phyloP scores from a whole-genome alignment of 2,888 invertebrate genomes.

The Andrena trimmerana region DNA sequence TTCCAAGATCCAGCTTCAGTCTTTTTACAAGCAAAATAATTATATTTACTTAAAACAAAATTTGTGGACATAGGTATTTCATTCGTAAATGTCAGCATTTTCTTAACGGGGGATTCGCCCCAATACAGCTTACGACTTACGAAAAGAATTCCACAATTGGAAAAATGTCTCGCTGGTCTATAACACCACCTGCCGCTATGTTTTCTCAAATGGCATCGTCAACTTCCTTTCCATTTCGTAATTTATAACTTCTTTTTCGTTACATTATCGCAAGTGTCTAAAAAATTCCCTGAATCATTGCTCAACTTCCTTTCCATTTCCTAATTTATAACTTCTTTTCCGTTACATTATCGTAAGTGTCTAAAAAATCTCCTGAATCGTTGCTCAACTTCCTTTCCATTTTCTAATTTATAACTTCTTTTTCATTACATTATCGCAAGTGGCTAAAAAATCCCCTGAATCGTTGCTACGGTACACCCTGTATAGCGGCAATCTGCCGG shows the following conservation, averaged over 20 bases:
- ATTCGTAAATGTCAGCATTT: no score
- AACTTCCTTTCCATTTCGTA: background rate
- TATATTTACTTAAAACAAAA: no score
- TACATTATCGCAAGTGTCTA: background rate
- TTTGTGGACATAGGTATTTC: no score
- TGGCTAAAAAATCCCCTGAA: background rate
- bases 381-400: background rate
- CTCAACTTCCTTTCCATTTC: background rate
- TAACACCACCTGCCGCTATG: background rate
- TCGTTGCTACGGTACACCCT: conserved; percentile 1
- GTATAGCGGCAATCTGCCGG: conserved; percentile 55
- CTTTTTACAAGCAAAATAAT: no score
- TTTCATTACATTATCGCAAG: background rate
- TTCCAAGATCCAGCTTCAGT: no score
- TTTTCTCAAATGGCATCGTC: background rate
- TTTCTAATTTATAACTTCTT: background rate
- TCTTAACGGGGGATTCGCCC: no score
- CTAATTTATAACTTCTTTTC: background rate
- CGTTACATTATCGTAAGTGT: background rate
- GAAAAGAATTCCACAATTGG: no score
- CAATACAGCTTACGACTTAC: no score
- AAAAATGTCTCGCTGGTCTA: no score
- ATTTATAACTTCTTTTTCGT: background rate
- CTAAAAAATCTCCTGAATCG: background rate
- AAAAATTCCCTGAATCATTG: background rate